Conservation (phyloP, 2,888 invertebrate species). For the Synanthedon andrenaeformis region DNA sequence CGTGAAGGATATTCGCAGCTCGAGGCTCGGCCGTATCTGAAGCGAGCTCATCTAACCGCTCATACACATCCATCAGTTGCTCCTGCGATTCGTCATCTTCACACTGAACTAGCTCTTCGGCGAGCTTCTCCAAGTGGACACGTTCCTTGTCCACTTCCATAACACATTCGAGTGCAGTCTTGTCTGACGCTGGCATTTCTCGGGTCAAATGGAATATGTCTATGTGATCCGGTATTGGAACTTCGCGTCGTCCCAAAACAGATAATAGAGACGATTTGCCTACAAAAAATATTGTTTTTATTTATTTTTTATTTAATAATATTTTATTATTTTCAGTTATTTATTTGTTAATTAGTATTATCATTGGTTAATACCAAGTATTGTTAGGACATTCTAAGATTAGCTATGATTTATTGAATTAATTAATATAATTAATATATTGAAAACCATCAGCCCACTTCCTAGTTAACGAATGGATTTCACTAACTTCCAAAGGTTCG, state of each 20-base stretch:
- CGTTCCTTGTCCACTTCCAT: constrained; percentile 99
- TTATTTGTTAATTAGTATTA: neutral
- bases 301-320: neutral
- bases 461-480: too few relatives aligned
- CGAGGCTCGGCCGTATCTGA: constrained; percentile 95
- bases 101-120: constrained; percentile 87
- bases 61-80: constrained; percentile 97
- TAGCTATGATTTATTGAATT: too few relatives aligned
- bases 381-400: too few relatives aligned
- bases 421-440: too few relatives aligned
- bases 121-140: constrained; percentile 88
- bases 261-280: constrained; percentile 95
- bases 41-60: constrained; percentile 95
- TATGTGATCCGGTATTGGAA: constrained; percentile 95
- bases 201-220: constrained; percentile 97
- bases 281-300: constrained; percentile 24
- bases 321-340: neutral
- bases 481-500: too few relatives aligned
- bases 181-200: constrained; percentile 98
- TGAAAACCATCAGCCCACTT: too few relatives aligned
- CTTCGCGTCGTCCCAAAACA: constrained; percentile 91
- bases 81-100: constrained; percentile 95
- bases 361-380: too few relatives aligned
- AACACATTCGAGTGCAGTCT: constrained; percentile 94
- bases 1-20: constrained; percentile 94